Evolutionary conservation across 1,140 invertebrate genomes (phyloP), one percentile per base, ranked within the genome.

Genomic region (Ips nitidus): DNA sequence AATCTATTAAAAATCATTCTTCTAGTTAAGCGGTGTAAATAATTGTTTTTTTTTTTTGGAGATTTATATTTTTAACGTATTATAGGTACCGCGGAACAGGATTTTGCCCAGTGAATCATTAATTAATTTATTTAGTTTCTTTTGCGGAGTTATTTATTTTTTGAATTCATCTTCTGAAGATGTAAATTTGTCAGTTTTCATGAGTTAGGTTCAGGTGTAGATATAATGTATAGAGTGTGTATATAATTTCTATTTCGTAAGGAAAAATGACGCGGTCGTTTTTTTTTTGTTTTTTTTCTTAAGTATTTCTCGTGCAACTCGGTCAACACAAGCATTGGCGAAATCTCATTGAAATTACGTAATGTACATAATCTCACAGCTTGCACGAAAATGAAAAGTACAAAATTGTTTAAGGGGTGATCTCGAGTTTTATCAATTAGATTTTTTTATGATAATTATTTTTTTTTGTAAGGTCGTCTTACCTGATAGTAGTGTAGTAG

Each of bases 351-450:
- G 43, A 58, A 66, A 41, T 5, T 47, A 47, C n/a, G 4, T 47
- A 8, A 3, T 65, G 52, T 66, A 71, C 36, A 62, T 62, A 63
- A 58, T 47, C 50, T 68, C 59, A 65, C 52, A 69, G 58, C 66
- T 64, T 71, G 71, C 73, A 71, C 61, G 71, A 70, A 63, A 68
- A 61, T 72, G 68, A 74, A 75, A 77, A 77, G 75, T 77, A 77
- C 75, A 77, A 77, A 77, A 75, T 77, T 76, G 74, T 77, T 77
- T 77, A 77, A 75, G 74, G 74, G 73, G 71, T 75, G 75, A 77
- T 77, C 75, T 77, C 75, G 74, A 72, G 50, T 76, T 73, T 72
- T 72, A 71, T 73, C 61, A 71, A 66, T 70, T 76, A 76, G 73
- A 74, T 72, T 66, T 66, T 76, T 72, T 74, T 71, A 71, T n/a